Evolutionary conservation across 2,113 vertebrate genomes (phyloP), one percentile per base, ranked within the genome.

Genomic region (Carassius carassius): DNA sequence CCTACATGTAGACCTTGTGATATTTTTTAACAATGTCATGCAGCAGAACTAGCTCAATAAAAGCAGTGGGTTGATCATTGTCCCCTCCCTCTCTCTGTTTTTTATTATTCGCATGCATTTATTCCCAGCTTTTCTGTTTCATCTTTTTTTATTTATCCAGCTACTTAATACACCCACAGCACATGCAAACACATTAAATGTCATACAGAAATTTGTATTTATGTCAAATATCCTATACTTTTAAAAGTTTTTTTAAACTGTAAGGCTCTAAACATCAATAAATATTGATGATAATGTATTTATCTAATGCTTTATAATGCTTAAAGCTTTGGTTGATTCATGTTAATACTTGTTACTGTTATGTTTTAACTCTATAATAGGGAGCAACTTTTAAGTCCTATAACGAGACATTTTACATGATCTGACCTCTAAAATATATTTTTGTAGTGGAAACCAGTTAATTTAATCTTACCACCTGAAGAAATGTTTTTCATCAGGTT

Each of bases 11-110:
- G 67, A 58, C 67, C 77, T 73, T 85, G 78, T 75, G 69, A 81
- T 85, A 73, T 76, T 85, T 85, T 74, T 85, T 81, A 81, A 81
- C 78, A 67, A 75, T 60, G 77, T 80, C 58, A 49, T 85, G 78
- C 51, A 74, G 67, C 41, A 75, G 54, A 37, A 82, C 80, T 72
- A 82, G 67, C 49, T n/a, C 81, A 56, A 67, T 82, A 82, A 72
- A 72, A 72, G 67, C 29, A 72, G 62, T 69, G 78, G 44, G 78
- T 72, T 58, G 29, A 58, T 77, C 21, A 35, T 19, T 72, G 58
- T 69, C 81, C 69, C 23, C 63, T 86, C 76, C 8, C 56, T 54
- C 49, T 62, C 56, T 58, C 29, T n/a, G 7, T 23, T 8, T 11
- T 54, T 67, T 76, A 10, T 58, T 10, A 32, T 32, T 35, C 17